Conservation (phyloP, 2,888 invertebrate species). For the Caenorhabditis uteleia region DNA sequence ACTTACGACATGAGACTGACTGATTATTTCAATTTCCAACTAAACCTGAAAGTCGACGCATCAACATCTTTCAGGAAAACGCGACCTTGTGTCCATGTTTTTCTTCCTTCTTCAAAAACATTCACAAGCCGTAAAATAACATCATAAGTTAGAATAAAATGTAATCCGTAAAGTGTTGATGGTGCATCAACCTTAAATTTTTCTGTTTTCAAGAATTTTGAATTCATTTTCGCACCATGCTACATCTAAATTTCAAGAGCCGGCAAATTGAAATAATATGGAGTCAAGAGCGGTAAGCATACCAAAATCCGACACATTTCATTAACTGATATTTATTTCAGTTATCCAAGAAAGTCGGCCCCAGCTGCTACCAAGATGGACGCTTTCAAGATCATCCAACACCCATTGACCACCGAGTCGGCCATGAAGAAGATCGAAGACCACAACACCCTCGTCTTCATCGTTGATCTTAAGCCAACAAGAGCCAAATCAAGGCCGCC, state of each 20-base stretch:
- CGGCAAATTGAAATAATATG: too few species aligned
- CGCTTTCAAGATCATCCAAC: conserved; percentile 93
- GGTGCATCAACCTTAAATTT: conserved; percentile 50
- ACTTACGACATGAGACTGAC: too few species aligned
- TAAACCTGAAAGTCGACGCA: conserved; percentile 43
- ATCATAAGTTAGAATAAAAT: conserved; percentile 44
- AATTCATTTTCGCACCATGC: too few species aligned
- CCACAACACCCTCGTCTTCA: conserved; percentile 98
- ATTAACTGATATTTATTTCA: conserved; percentile 73
- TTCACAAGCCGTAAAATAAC: conserved; percentile 40
- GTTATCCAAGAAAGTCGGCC: conserved; percentile 89
- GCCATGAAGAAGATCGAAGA: conserved; percentile 99
- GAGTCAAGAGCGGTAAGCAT: too few species aligned
- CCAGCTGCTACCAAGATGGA: conserved; percentile 84
- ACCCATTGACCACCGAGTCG: conserved; percentile 97
- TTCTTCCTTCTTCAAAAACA: conserved; percentile 38
- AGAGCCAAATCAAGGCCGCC: conserved; percentile 93
- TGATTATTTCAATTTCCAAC: too few species aligned
- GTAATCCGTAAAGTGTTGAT: conserved; percentile 28
- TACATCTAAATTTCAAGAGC: too few species aligned
- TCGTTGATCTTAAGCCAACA: conserved; percentile 95
- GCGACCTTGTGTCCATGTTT: conserved; percentile 47
- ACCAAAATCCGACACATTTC: too few species aligned
- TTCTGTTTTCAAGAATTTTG: too few species aligned
- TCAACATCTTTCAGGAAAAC: conserved; percentile 49